Conservation (phyloP, 2,113 vertebrate genomes). For the Indri indri region DNA sequence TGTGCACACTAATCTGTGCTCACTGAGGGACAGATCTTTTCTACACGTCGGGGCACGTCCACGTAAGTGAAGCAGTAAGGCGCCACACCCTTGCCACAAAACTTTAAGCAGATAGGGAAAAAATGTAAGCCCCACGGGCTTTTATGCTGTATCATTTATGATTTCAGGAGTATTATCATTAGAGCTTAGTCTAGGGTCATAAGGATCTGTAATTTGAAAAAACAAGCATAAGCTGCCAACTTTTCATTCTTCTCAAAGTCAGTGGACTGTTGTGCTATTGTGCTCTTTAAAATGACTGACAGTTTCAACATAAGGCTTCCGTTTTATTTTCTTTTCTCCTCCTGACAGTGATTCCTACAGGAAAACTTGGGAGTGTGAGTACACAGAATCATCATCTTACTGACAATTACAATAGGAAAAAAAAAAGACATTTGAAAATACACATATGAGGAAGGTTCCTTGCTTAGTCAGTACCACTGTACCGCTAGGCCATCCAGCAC, state of each 20-base stretch:
- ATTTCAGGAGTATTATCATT: neutral
- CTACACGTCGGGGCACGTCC: neutral
- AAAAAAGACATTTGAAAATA: neutral
- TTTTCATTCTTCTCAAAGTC: slow-evolving; percentile 11
- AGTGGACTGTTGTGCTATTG: neutral
- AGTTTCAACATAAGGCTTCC: neutral
- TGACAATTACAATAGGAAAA: neutral
- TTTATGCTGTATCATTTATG: slow-evolving; percentile 31
- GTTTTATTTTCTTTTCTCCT: neutral
- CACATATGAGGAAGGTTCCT: neutral
- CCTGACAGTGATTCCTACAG: neutral
- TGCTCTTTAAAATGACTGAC: neutral
- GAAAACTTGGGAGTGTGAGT: neutral
- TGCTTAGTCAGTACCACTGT: neutral
- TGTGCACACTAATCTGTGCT: neutral
- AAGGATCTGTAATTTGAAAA: neutral
- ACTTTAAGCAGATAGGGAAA: neutral
- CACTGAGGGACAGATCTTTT: neutral
- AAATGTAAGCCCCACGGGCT: neutral
- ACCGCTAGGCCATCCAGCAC: neutral
- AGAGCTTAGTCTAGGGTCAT: neutral
- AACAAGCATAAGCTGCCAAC: neutral
- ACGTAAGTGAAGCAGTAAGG: neutral
- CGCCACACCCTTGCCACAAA: neutral
- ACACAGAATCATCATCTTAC: neutral